Percentiles rank a stretch among this genome's conserved stretches.
Conservation (phyloP, 92 coral and sea anemone species). For the Zoanthus sansibaricus region DNA sequence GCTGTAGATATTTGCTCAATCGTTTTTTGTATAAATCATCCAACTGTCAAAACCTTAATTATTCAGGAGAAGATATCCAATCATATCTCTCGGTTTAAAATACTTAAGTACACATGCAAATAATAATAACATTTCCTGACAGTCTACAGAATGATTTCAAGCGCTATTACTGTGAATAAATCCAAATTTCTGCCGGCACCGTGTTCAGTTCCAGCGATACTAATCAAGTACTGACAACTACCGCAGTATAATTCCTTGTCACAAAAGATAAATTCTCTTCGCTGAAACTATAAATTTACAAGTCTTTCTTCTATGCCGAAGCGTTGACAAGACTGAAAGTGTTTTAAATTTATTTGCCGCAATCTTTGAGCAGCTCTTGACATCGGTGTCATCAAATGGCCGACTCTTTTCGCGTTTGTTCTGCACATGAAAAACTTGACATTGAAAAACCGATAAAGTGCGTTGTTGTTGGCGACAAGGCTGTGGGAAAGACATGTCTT, state of each 20-base stretch:
- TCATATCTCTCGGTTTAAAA: constrained; percentile 4
- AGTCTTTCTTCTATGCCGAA: neutral
- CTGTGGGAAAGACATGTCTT: constrained; percentile 85
- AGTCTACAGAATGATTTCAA: neutral
- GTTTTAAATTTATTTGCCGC: neutral
- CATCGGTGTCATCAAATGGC: constrained; percentile 63
- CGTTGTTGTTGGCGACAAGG: constrained; percentile 79
- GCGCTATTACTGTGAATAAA: neutral
- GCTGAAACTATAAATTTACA: neutral
- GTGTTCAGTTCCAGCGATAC: neutral
- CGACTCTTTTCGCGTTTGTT: constrained; percentile 76
- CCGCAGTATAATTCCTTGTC: neutral
- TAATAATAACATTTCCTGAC: constrained; percentile 6
- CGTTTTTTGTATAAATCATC: constrained; percentile 7
- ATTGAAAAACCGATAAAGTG: constrained; percentile 77
- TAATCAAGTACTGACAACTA: neutral
- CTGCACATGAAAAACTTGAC: constrained; percentile 73
- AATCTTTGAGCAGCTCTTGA: neutral
- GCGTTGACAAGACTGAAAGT: neutral
- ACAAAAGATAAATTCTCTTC: neutral
- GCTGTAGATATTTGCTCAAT: constrained; percentile 30
- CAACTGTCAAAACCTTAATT: constrained; percentile 9
- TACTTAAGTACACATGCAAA: constrained; percentile 31
- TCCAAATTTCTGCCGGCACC: neutral
- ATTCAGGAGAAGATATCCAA: constrained; percentile 31